These are phyloP conservation scores for Chesias legatella DNA, from an alignment of 2,888 invertebrate genomes.

Conservation along the genomic window DNA sequence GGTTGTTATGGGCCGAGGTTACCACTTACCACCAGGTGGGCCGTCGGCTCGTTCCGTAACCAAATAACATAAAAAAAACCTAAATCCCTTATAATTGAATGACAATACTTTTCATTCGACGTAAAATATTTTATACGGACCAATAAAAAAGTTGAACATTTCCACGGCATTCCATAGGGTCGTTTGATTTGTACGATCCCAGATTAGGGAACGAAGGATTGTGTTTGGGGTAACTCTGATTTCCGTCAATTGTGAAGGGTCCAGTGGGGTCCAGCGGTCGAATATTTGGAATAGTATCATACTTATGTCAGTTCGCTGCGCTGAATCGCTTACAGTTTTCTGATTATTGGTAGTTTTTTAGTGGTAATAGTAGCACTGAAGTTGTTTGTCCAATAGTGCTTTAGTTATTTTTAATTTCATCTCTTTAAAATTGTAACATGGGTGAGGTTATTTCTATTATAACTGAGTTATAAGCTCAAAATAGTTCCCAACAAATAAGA, in stretches of 20 bases:
- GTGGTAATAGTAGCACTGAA: too few relatives aligned
- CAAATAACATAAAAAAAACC: too few relatives aligned
- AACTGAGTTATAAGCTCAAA: too few relatives aligned
- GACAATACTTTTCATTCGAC: slow-evolving; percentile 23
- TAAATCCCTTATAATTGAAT: slow-evolving; percentile 9
- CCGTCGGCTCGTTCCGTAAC: too few relatives aligned
- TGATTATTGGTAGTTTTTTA: too few relatives aligned
- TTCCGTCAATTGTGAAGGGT: slow-evolving; percentile 61
- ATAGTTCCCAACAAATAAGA: too few relatives aligned
- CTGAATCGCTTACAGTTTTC: slow-evolving; percentile 24
- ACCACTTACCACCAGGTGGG: too few relatives aligned
- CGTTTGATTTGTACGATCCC: slow-evolving; percentile 56
- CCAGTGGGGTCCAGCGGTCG: slow-evolving; percentile 60
- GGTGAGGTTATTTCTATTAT: too few relatives aligned
- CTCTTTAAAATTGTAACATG: too few relatives aligned
- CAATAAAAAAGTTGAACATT: slow-evolving; percentile 30
- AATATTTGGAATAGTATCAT: slow-evolving; percentile 54
- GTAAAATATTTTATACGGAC: background rate
- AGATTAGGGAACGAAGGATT: slow-evolving; percentile 52
- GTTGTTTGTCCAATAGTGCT: too few relatives aligned
- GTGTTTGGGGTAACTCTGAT: slow-evolving; percentile 56
- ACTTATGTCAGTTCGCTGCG: slow-evolving; percentile 55
- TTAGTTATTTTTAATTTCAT: too few relatives aligned
- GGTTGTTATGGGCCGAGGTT: too few relatives aligned
- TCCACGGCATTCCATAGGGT: slow-evolving; percentile 37